A percentile compares a stretch with the other conserved stretches of the same genome.
These are phyloP conservation scores for Chloromyia formosa DNA, from an alignment of 2,888 invertebrate species.

Conservation along the genomic window DNA sequence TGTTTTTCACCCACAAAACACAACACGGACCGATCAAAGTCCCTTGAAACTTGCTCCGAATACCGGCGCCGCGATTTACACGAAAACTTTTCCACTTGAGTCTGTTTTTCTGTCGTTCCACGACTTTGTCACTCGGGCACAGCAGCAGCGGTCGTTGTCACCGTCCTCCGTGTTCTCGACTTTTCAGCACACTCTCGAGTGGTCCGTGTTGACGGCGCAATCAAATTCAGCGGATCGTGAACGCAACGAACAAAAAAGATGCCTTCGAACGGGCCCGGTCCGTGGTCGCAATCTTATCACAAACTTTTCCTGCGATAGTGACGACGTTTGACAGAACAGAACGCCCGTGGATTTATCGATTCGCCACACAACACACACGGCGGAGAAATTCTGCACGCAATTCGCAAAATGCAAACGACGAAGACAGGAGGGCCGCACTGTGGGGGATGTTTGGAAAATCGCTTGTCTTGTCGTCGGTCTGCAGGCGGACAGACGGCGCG, in stretches of 20 bases:
- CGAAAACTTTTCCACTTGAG: not conserved
- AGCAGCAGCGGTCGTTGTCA: no score
- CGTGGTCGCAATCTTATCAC: not conserved
- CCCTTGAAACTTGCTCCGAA: no score
- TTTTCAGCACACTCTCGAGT: not conserved
- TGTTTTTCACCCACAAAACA: not conserved
- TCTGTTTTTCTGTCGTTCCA: not conserved
- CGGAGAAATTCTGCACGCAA: no score
- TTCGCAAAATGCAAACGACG: not conserved
- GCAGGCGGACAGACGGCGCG: not conserved
- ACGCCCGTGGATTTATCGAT: conserved; percentile 8
- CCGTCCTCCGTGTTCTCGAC: no score
- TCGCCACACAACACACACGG: not conserved
- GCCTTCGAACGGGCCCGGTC: not conserved
- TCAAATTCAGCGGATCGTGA: conserved; percentile 24
- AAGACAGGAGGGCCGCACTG: not conserved
- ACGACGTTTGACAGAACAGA: not conserved
- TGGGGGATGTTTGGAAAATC: not conserved
- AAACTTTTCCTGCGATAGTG: not conserved
- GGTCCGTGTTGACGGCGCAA: not conserved
- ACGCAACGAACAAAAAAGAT: not conserved
- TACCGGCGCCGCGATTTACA: not conserved
- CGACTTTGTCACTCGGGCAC: no score
- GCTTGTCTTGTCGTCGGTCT: not conserved
- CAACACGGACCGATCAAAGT: not conserved